Base-by-base conservation (phyloP, 2,888 invertebrate genomes). In the Bruchidius siliquastri region DNA sequence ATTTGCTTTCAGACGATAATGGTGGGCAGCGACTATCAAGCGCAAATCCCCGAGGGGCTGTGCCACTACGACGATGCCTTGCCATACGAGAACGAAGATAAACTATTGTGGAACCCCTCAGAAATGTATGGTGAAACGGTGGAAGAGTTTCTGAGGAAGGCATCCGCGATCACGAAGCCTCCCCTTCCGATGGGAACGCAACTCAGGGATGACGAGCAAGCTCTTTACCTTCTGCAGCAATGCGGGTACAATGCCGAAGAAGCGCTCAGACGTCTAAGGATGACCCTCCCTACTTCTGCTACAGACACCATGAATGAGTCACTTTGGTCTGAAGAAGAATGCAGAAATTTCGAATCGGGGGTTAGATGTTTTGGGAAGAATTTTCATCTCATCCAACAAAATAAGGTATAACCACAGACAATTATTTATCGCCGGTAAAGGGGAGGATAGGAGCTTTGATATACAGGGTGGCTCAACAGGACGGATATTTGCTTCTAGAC, bases 201-300 rank as follows among this genome's bases (percentile, higher is more conserved):
- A 84, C 89, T 95, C 10, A 88, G 95, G 79, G 98, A 95, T 84
- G 94, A 95, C 85, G 95, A 96, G 82, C 94, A 97, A 88, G 97
- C 97, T 0, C 88, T 98, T 72, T 97, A 93, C 86, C 86, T 97
- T 74, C 88, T 98, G 21, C 92, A 96, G 72, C 97, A 98, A 84
- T 98, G 98, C 87, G 97, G 96, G 0, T 96, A 97, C 85, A 97
- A 96, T 87, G 90, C 93, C n/a, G 97, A 97, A 75, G 97, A 98
- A 87, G 98, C 98, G 0, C 86, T 97, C 72, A 88, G 97, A 75
- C 89, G 97, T 72, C 91, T 93, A 74, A 76, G 81, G 73, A 81
- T 81, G 79, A 81, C 80, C 26, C 82, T 85, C 13, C 84, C 89
- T 3, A 88, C 90, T 20, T 90, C 91, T 21, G 89, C 91, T 20